Evolutionary conservation across 2,797 vertebrate genomes (phyloP).

Genomic region (Tokudaia tokunoshimensis): DNA sequence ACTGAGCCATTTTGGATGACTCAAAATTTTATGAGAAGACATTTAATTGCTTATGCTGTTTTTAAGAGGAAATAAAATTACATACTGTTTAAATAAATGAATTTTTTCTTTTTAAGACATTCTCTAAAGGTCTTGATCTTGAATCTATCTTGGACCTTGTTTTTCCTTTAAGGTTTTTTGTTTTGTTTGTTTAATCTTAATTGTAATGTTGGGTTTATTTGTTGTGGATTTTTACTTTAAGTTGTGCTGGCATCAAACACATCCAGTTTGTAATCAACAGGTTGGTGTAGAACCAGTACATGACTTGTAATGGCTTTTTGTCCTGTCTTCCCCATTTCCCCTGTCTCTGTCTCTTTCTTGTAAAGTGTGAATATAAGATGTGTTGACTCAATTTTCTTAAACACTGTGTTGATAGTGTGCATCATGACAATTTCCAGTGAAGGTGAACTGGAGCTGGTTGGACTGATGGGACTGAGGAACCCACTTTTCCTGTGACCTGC

Average conservation of each 20-base stretch:
- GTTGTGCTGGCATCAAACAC: conserved; percentile 92
- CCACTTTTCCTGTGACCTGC: conserved; percentile 84
- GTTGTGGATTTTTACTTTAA: conserved; percentile 71
- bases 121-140: conserved; percentile 88
- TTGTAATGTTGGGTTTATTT: conserved; percentile 71
- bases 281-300: conserved; percentile 22
- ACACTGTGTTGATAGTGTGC: conserved; percentile 94
- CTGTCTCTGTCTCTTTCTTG: conserved; percentile 86
- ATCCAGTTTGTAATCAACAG: conserved; percentile 92
- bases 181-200: conserved; percentile 79
- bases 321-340: conserved; percentile 50
- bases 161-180: conserved; percentile 82
- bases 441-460: conserved; percentile 83
- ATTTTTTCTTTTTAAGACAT: conserved; percentile 81
- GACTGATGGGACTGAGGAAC: conserved; percentile 84
- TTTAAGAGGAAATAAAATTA: conserved; percentile 88
- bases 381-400: conserved; percentile 97
- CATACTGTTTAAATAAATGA: conserved; percentile 81
- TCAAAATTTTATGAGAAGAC: conserved; percentile 92
- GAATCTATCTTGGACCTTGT: conserved; percentile 92
- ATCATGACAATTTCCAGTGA: conserved; percentile 93
- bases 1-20: conserved; percentile 87
- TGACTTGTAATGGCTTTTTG: conserved; percentile 89
- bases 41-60: conserved; percentile 83
- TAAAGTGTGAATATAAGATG: conserved; percentile 98